Conservation (phyloP, 1,140 invertebrate species). For the Dysdera silvatica region DNA sequence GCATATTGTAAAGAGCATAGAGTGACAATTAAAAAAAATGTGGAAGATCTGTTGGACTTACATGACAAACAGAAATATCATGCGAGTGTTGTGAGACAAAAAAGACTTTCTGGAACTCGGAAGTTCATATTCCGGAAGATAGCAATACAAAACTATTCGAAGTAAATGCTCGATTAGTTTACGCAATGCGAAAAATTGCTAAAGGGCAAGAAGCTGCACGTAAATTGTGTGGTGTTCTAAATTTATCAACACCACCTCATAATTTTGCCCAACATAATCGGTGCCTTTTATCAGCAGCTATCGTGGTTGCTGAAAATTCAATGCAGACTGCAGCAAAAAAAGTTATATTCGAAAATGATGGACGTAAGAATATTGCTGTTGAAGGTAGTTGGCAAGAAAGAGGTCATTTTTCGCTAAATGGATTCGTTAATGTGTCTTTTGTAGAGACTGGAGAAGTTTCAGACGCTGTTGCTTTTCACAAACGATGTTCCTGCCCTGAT, state of each 20-base stretch:
- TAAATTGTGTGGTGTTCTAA: not conserved
- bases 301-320: not conserved
- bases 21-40: too few relatives aligned
- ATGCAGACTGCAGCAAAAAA: not conserved
- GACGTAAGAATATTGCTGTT: conserved; percentile 17
- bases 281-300: not conserved
- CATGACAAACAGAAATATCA: too few relatives aligned
- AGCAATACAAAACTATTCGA: too few relatives aligned
- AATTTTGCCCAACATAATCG: not conserved
- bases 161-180: not conserved
- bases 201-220: not conserved
- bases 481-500: conserved; percentile 22
- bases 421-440: conserved; percentile 23
- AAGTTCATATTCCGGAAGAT: too few relatives aligned
- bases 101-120: too few relatives aligned
- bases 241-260: not conserved
- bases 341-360: not conserved
- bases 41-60: too few relatives aligned
- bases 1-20: too few relatives aligned
- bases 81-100: too few relatives aligned
- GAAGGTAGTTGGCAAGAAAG: conserved; percentile 31
- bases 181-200: conserved; percentile 1
- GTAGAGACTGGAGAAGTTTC: conserved; percentile 30
- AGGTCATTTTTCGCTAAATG: conserved; percentile 29
- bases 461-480: conserved; percentile 22